Evolutionary conservation across 2,888 invertebrate species (phyloP).

Genomic region (Eristalis pertinax): DNA sequence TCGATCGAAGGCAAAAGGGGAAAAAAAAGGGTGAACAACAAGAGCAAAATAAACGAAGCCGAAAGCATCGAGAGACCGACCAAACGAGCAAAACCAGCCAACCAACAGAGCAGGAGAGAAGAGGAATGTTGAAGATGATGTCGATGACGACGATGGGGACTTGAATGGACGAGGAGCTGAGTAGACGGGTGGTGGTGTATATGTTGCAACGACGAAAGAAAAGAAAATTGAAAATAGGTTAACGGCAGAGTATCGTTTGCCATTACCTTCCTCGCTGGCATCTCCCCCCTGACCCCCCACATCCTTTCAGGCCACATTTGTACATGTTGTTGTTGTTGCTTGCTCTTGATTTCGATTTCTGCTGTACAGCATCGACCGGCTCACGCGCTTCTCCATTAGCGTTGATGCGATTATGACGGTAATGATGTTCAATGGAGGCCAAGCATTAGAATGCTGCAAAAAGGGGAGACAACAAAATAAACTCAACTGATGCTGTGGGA

Average conservation of each 20-base stretch:
- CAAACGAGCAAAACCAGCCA: conserved; percentile 8
- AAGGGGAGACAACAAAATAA: not conserved
- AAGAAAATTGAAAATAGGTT: conserved; percentile 66
- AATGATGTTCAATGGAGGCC: conserved; percentile 33
- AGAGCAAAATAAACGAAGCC: not conserved
- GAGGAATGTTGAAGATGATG: conserved; percentile 55
- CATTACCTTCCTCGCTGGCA: conserved; percentile 18
- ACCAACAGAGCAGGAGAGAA: not conserved
- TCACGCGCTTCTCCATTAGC: conserved; percentile 65
- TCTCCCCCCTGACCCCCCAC: too few relatives aligned
- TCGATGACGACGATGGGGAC: not conserved
- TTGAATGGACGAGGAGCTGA: conserved; percentile 9
- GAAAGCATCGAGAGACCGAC: not conserved
- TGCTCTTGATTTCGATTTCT: conserved; percentile 51
- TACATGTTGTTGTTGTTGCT: not conserved
- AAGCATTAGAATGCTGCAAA: conserved; percentile 20
- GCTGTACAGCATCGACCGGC: conserved; percentile 9
- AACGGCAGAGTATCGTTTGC: conserved; percentile 62
- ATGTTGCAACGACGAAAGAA: conserved; percentile 23
- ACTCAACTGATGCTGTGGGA: not conserved
- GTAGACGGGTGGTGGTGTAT: conserved; percentile 13
- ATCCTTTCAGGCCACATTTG: not conserved
- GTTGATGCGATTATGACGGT: conserved; percentile 67
- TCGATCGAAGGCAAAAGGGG: not conserved
- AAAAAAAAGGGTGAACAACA: conserved; percentile 31